A percentile compares a stretch with the other conserved stretches of the same genome.
Conservation (phyloP, 2,797 vertebrate species). For the Mergus octosetaceus region DNA sequence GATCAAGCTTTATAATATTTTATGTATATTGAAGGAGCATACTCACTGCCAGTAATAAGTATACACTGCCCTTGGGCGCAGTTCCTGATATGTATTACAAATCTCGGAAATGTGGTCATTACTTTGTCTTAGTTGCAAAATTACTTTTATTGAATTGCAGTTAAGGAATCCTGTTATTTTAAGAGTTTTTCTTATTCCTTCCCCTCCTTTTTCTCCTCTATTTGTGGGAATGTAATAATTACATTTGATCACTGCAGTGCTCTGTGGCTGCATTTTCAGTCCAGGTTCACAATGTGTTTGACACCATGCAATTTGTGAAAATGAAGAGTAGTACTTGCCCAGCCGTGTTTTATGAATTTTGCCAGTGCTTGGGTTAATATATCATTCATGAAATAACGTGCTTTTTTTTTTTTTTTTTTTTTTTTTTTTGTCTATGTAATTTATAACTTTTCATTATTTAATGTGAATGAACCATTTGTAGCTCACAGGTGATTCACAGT, state of each 20-base stretch:
- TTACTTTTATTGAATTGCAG: conserved; percentile 50
- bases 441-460: neutral
- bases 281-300: neutral
- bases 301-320: neutral
- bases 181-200: neutral
- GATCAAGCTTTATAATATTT: conserved; percentile 31
- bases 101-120: conserved; percentile 49
- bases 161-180: conserved; percentile 23
- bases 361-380: neutral
- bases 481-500: neutral
- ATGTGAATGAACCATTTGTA: neutral
- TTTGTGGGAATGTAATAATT: neutral
- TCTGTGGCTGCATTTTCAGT: neutral
- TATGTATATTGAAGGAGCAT: conserved; percentile 11
- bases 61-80: conserved; percentile 8
- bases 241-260: neutral
- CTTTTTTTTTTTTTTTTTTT: neutral
- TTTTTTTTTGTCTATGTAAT: neutral
- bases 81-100: conserved; percentile 9
- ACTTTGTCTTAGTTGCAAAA: conserved; percentile 49
- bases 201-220: neutral
- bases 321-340: neutral
- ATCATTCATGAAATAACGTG: neutral
- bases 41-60: neutral
- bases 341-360: neutral